phyloP scores from a whole-genome alignment of 2,113 vertebrate species.

The Telmatochromis sp. region DNA sequence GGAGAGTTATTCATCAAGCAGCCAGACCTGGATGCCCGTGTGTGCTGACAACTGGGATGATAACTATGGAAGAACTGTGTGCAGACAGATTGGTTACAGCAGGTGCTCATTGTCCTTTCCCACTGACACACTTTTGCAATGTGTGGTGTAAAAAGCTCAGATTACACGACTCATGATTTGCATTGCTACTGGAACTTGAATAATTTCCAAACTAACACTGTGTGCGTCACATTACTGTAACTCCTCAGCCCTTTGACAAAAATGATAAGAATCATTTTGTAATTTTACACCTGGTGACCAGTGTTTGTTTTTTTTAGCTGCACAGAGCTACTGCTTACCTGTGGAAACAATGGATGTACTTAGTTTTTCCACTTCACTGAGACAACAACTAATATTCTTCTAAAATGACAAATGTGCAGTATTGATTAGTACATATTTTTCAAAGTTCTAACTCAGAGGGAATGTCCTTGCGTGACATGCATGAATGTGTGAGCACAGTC shows the following conservation, averaged over 20 bases:
- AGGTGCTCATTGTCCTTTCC: constrained; percentile 26
- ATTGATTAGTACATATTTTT: not conserved
- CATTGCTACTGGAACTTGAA: not conserved
- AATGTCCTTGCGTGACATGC: not conserved
- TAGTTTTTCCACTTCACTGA: not conserved
- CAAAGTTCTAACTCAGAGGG: not conserved
- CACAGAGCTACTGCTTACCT: not conserved
- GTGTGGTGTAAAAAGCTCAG: not conserved
- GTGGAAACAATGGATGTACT: not conserved
- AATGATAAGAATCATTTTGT: not conserved
- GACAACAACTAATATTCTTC: not conserved
- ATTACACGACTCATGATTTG: not conserved
- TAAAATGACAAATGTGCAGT: not conserved
- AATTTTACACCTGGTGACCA: not conserved
- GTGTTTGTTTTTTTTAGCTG: not conserved
- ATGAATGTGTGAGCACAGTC: not conserved
- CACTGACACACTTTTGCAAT: not conserved
- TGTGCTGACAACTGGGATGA: constrained; percentile 57
- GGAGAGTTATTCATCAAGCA: constrained; percentile 44
- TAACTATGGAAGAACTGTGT: constrained; percentile 22
- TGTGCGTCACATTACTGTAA: not conserved
- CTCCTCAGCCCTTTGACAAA: not conserved
- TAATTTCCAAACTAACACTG: not conserved
- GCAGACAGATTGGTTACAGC: constrained; percentile 55
- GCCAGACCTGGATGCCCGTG: constrained; percentile 52